Base-by-base conservation (phyloP, 2,797 vertebrate genomes). In the Helarctos malayanus region DNA sequence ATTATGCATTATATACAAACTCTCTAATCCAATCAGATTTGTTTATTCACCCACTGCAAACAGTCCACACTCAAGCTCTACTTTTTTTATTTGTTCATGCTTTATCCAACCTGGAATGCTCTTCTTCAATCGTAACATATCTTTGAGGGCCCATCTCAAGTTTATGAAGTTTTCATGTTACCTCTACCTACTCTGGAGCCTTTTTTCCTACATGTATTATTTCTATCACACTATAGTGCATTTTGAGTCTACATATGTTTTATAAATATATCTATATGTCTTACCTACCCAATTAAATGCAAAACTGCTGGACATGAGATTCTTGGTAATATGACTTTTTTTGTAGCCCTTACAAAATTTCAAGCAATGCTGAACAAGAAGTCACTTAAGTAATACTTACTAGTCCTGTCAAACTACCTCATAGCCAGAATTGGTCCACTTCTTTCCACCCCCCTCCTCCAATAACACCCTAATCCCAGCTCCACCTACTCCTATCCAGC, bases 301-400 rank as follows among this genome's bases (percentile, higher is more conserved):
- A 81, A 76, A n/a, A 13, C 13, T 97, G 27, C 38, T 90, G 13
- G 79, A 68, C 85, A 57, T 35, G 45, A 81, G 23, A 32, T 12
- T 81, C 65, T 78, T 91, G 7, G 71, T 90, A 52, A 73, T 76
- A 56, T 3, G 71, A 91, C 29, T 56, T 63, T 95, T 81, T 86
- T 80, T 85, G 5, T 57, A 52, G 61, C 5, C 29, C n/a, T 92
- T 63, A 23, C 45, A 92, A 32, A 95, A 71, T 68, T 89, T 65
- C 27, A 92, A 79, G 65, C 59, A 88, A 41, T 21, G 9, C 45
- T 71, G 35, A 56, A 21, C 35, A 68, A 76, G 49, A 80, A 91
- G 59, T 29, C 15, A 35, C 4, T 76, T 89, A 89, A 65, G 38
- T 87, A 65, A 84, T 52, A 75, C 3, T 57, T 68, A 27, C 32